Percentiles rank a stretch among this genome's conserved stretches.
phyloP scores from a whole-genome alignment of 2,113 vertebrate species.

The Nycticryphes semicollaris region DNA sequence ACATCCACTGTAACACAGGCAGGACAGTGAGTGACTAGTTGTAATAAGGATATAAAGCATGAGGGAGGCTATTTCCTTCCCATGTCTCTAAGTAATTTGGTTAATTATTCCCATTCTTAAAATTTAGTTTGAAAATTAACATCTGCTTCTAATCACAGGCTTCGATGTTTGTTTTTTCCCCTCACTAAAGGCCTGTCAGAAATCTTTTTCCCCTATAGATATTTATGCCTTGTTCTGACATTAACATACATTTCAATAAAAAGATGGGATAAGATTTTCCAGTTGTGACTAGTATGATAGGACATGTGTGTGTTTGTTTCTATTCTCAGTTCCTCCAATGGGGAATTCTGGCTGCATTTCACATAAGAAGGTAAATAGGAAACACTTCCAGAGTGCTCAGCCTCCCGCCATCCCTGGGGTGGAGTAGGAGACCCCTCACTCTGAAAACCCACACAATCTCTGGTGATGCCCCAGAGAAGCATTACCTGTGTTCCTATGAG shows the following conservation, averaged over 20 bases:
- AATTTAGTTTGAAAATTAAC: background rate
- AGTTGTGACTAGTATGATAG: background rate
- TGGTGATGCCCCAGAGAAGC: accelerated
- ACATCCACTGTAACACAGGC: background rate
- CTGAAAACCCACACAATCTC: accelerated
- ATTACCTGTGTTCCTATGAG: constrained; percentile 88
- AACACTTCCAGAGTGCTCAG: background rate
- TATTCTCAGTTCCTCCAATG: background rate
- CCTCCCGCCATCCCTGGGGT: background rate
- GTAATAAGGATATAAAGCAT: background rate
- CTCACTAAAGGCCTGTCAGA: background rate
- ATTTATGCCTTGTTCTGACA: background rate
- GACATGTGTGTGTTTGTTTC: background rate
- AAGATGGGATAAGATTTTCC: background rate
- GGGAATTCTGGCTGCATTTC: background rate
- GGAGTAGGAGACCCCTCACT: accelerated
- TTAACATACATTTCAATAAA: background rate
- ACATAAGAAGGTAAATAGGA: background rate
- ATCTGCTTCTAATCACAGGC: background rate
- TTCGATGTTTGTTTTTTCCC: accelerated
- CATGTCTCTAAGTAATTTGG: background rate
- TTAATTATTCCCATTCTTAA: background rate
- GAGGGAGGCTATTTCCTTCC: background rate
- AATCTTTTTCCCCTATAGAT: background rate
- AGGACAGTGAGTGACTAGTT: background rate